Percentiles rank a stretch among this genome's conserved stretches.
These are phyloP conservation scores for Melanchra persicariae DNA, from an alignment of 2,888 invertebrate genomes.

Conservation along the genomic window DNA sequence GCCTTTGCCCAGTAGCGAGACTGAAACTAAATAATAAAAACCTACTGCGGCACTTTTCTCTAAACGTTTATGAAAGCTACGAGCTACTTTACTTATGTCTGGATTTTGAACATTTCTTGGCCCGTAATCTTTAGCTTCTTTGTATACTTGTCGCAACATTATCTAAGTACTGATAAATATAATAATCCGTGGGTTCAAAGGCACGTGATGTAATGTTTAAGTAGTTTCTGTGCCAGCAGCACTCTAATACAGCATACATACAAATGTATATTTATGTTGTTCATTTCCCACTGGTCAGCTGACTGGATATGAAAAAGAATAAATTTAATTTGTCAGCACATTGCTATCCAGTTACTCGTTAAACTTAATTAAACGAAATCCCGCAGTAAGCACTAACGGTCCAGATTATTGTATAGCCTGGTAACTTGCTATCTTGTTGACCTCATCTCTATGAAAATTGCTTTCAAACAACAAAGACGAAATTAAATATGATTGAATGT, in stretches of 20 bases:
- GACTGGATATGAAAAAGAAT: conserved; percentile 18
- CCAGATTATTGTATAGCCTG: conserved; percentile 16
- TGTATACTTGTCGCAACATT: too few relatives aligned
- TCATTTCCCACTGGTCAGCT: not conserved
- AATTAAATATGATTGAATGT: conserved; percentile 15
- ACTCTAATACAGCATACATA: not conserved
- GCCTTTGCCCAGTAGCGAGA: too few relatives aligned
- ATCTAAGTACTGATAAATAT: too few relatives aligned
- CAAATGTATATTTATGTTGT: not conserved
- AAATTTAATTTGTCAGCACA: conserved; percentile 30
- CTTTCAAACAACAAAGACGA: conserved; percentile 9
- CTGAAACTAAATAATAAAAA: too few relatives aligned
- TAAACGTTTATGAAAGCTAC: too few relatives aligned
- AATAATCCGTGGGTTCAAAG: too few relatives aligned
- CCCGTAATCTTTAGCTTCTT: too few relatives aligned
- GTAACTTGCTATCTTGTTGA: conserved; percentile 13
- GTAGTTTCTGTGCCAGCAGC: not conserved
- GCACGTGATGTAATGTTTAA: too few relatives aligned
- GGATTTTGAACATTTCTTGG: too few relatives aligned
- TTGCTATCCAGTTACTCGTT: conserved; percentile 15
- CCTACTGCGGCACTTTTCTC: too few relatives aligned
- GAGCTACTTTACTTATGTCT: too few relatives aligned
- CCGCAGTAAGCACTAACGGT: conserved; percentile 37
- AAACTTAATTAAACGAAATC: conserved; percentile 56
- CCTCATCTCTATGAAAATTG: conserved; percentile 21